Evolutionary conservation across 2,113 vertebrate species (phyloP).

Genomic region (Mormyrus lacerda): DNA sequence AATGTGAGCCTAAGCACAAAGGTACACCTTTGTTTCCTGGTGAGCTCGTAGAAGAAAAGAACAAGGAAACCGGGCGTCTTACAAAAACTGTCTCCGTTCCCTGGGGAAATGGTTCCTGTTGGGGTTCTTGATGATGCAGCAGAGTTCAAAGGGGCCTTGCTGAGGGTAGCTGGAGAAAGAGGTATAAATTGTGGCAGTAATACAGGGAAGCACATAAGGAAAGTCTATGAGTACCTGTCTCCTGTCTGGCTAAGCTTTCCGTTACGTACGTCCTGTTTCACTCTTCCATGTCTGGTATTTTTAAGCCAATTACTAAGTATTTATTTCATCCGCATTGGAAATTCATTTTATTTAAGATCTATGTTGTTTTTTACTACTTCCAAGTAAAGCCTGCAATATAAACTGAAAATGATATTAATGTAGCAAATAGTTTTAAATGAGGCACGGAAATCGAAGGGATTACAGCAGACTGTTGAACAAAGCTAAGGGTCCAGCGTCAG

Average conservation of each 20-base stretch:
- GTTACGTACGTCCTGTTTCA: background rate
- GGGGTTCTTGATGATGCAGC: background rate
- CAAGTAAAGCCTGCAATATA: background rate
- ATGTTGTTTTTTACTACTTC: background rate
- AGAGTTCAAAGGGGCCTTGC: background rate
- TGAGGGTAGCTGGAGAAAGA: background rate
- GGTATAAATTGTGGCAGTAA: background rate
- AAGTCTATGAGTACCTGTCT: background rate
- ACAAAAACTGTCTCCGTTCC: background rate
- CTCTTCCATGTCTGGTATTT: background rate
- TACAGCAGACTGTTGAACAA: background rate
- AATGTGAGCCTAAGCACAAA: conserved; percentile 1
- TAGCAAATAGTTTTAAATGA: background rate
- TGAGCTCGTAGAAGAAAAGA: background rate
- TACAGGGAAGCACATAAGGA: background rate
- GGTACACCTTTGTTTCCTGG: background rate
- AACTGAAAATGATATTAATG: background rate
- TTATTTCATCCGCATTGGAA: background rate
- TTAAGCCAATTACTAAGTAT: background rate
- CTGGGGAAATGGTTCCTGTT: background rate
- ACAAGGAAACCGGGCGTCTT: background rate
- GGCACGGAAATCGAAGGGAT: background rate
- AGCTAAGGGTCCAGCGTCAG: background rate
- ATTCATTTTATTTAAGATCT: background rate
- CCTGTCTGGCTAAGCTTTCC: background rate